Evolutionary conservation across 2,113 vertebrate genomes (phyloP), one percentile per base, ranked within the genome.

Genomic region (Anser cygnoides): DNA sequence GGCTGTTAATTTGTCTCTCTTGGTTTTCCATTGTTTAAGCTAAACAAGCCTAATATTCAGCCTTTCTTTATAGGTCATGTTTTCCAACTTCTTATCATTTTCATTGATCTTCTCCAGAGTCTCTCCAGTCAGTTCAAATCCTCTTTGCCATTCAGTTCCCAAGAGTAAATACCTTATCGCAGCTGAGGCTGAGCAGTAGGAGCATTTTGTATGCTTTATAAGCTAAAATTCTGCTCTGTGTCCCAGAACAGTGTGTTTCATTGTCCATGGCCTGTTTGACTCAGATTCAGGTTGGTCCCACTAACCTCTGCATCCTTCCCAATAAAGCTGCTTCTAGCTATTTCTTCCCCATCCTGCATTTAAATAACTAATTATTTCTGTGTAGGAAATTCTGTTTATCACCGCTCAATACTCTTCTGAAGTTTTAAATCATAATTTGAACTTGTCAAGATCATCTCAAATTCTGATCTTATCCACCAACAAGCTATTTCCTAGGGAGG

Each of bases 11-110:
- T 93, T 91, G 72, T 74, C n/a, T 78, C 37, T 93, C 62, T 89
- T 84, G 39, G 25, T 72, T 91, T 94, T 78, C 61, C 39, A 65
- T 78, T 92, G 61, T 95, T 95, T 91, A 65, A 93, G 39, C 44
- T 44, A 78, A 87, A 78, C 65, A 93, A 75, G 78, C 33, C 61
- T 65, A 61, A 61, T 87, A 87, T 52, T 84, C 70, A 87, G 29
- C 49, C 58, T 84, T 86, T 52, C 66, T 78, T 75, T 54, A 13
- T 39, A 71, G 52, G 22, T 75, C 70, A 52, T 78, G 52, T 95
- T 95, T 92, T 89, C 52, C 49, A 57, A 11, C 22, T 20, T 75
- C 17, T 31, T 90, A 26, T 26, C 7, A 0, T 63, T 92, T 78
- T 84, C 65, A 61, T 15, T 75, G 77, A 84, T 75, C 65, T 92